These are phyloP conservation scores for Drosophila elegans DNA, from an alignment of 1,140 invertebrate genomes.

Conservation along the genomic window DNA sequence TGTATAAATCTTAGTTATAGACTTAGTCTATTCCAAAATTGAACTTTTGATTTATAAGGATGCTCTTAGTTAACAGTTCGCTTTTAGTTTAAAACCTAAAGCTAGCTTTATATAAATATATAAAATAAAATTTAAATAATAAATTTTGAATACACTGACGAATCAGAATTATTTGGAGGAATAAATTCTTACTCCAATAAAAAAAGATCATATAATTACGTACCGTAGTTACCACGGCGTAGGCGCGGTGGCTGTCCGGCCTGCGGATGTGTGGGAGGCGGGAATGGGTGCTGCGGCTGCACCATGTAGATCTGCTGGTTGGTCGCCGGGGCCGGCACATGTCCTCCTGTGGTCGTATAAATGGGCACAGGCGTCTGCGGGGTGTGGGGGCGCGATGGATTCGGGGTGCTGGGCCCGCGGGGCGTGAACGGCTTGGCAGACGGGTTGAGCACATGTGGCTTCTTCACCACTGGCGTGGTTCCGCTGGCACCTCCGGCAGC, in stretches of 20 bases:
- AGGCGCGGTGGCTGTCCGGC: conserved; percentile 74
- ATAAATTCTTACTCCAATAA: too few relatives aligned
- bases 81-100: too few relatives aligned
- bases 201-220: conserved; percentile 18
- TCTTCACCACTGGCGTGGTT: conserved; percentile 85
- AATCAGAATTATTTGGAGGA: too few relatives aligned
- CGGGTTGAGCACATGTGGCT: conserved; percentile 88
- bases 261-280: conserved; percentile 85
- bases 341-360: conserved; percentile 64
- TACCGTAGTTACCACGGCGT: conserved; percentile 75
- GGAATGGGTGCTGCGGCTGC: conserved; percentile 85
- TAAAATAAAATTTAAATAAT: too few relatives aligned
- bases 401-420: conserved; percentile 88
- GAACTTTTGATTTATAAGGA: too few relatives aligned
- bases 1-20: too few relatives aligned
- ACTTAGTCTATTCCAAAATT: too few relatives aligned
- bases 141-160: too few relatives aligned
- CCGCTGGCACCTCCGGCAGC: conserved; percentile 84
- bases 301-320: conserved; percentile 85
- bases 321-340: conserved; percentile 56
- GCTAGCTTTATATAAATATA: too few relatives aligned
- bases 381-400: conserved; percentile 90
- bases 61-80: too few relatives aligned
- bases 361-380: conserved; percentile 91
- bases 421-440: conserved; percentile 94